These are phyloP conservation scores for Pterobdella sp. DNA, from an alignment of 2,888 invertebrate species.

Conservation along the genomic window DNA sequence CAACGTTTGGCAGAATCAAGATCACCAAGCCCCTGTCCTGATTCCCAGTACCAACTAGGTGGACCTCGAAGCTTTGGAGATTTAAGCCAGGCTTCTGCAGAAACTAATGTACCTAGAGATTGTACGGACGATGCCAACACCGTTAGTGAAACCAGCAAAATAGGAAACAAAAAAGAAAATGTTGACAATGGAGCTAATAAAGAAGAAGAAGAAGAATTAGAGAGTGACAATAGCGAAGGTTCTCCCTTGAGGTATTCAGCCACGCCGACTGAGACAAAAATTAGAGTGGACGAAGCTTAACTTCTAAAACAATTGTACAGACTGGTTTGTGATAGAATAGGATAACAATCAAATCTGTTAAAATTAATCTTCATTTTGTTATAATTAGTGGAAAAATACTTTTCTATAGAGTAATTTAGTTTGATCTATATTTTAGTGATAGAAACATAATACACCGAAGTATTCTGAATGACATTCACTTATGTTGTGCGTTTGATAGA, in stretches of 20 bases:
- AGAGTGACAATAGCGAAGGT: neutral
- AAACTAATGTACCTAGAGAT: neutral
- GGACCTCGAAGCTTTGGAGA: conserved; percentile 15
- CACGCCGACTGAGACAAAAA: neutral
- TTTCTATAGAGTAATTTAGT: too few relatives aligned
- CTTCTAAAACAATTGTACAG: too few relatives aligned
- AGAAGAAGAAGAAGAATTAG: neutral
- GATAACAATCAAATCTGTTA: too few relatives aligned
- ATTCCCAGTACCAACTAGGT: conserved; percentile 27
- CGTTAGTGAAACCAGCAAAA: neutral
- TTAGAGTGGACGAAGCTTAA: conserved; percentile 3
- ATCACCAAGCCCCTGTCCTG: conserved; percentile 30
- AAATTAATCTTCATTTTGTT: too few relatives aligned
- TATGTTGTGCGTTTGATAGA: too few relatives aligned
- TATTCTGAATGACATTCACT: too few relatives aligned
- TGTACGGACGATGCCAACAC: neutral
- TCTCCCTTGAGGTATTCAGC: neutral
- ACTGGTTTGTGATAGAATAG: too few relatives aligned
- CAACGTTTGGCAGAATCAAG: conserved; percentile 29
- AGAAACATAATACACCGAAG: too few relatives aligned
- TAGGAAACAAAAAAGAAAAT: neutral
- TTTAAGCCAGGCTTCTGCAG: neutral
- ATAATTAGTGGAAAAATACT: too few relatives aligned
- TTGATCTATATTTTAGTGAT: too few relatives aligned
- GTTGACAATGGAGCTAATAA: neutral